Evolutionary conservation across 2,113 vertebrate species (phyloP).

Genomic region (Panthera leo): DNA sequence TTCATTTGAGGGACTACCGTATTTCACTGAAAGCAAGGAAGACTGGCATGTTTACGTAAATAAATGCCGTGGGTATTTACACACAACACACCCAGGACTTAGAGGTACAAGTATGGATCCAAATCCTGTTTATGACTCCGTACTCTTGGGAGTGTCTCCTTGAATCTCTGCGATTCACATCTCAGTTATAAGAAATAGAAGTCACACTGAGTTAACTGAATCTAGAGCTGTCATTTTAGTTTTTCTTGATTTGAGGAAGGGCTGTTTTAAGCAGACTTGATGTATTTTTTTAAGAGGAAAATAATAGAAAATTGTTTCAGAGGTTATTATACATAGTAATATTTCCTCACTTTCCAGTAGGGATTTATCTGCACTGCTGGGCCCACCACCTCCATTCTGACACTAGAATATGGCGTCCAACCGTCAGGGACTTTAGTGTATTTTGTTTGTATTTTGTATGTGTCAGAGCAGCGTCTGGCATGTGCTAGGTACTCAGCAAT

Average conservation of each 20-base stretch:
- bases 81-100: neutral
- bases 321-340: neutral
- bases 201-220: neutral
- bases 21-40: neutral
- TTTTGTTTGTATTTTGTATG: neutral
- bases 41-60: neutral
- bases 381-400: no score
- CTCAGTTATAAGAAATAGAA: slow-evolving; percentile 18
- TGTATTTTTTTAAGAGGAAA: slow-evolving; percentile 13
- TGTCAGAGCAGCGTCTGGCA: neutral
- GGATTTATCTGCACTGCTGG: neutral
- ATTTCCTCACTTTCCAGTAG: neutral
- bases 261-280: neutral
- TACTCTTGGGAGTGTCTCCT: neutral
- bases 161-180: neutral
- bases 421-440: neutral
- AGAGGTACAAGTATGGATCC: neutral
- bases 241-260: slow-evolving; percentile 16
- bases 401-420: neutral
- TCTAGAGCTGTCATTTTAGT: neutral
- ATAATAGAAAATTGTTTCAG: neutral
- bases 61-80: neutral
- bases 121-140: neutral
- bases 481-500: neutral
- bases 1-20: neutral